phyloP scores from a whole-genome alignment of 2,113 vertebrate genomes.

The Brachyistius frenatus region DNA sequence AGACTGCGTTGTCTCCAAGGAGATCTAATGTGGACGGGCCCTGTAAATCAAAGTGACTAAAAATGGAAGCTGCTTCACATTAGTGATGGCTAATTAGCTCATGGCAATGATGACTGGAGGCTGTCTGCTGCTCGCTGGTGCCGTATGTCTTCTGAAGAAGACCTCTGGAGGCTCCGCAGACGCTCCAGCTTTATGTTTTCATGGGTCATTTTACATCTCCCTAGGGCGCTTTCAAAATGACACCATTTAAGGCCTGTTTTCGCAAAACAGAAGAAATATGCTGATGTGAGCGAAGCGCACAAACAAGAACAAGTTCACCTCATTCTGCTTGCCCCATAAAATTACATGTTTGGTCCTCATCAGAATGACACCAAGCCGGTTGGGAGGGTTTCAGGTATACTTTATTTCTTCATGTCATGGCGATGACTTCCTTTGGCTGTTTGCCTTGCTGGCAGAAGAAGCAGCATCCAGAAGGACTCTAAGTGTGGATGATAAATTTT shows the following conservation, averaged over 20 bases:
- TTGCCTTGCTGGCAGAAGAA: constrained; percentile 39
- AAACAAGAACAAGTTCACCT: constrained; percentile 56
- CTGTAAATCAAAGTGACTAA: constrained; percentile 76
- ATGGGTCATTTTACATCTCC: constrained; percentile 64
- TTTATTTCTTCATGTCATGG: constrained; percentile 14
- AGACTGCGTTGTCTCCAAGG: constrained; percentile 68
- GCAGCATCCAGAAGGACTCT: constrained; percentile 59
- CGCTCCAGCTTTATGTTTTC: constrained; percentile 49
- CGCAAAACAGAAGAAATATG: constrained; percentile 30
- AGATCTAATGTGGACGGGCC: constrained; percentile 50
- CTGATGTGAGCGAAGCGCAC: constrained; percentile 29
- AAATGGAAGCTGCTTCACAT: constrained; percentile 79
- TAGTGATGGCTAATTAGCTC: constrained; percentile 82
- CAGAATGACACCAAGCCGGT: constrained; percentile 23
- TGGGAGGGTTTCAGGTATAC: constrained; percentile 6
- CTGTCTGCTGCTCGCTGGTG: constrained; percentile 43
- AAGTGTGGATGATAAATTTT: constrained; percentile 67
- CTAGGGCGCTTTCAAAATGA: constrained; percentile 45
- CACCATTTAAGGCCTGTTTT: constrained; percentile 48
- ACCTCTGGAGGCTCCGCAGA: constrained; percentile 33
- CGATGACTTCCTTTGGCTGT: constrained; percentile 14
- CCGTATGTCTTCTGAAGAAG: constrained; percentile 46
- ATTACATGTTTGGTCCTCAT: constrained; percentile 32
- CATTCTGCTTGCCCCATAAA: constrained; percentile 48
- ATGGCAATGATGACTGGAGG: constrained; percentile 63